Conservation (phyloP, 2,888 invertebrate species). For the Eueremaeus valkanovi region DNA sequence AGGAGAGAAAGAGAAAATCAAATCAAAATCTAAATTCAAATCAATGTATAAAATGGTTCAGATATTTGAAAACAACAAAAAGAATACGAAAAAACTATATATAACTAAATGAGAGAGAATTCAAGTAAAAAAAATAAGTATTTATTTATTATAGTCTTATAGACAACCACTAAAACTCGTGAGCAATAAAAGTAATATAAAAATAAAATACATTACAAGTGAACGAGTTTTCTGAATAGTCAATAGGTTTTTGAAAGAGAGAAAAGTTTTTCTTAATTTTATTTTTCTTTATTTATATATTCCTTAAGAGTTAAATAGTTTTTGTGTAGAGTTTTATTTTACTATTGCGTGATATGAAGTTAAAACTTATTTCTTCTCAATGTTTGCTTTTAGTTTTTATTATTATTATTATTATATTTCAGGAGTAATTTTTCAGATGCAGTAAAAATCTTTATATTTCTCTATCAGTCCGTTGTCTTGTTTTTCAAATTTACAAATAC, state of each 20-base stretch:
- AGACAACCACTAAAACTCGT: not conserved
- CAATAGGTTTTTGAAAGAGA: too few species aligned
- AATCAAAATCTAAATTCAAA: not conserved
- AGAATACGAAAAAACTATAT: not conserved
- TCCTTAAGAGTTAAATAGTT: constrained; percentile 3
- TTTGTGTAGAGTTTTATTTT: not conserved
- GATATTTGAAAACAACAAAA: not conserved
- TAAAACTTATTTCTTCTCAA: not conserved
- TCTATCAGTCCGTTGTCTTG: too few species aligned
- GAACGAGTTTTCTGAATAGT: not conserved
- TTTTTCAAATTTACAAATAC: too few species aligned
- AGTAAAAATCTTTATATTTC: too few species aligned
- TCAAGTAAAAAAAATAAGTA: not conserved
- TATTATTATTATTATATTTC: too few species aligned
- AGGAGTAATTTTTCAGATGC: too few species aligned
- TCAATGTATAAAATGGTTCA: not conserved
- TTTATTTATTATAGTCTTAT: too few species aligned
- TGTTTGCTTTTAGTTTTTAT: too few species aligned
- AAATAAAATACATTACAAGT: constrained; percentile 10
- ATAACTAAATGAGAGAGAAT: not conserved
- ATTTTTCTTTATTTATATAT: not conserved
- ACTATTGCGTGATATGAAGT: not conserved
- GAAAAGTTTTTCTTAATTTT: too few species aligned
- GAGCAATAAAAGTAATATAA: constrained; percentile 4
- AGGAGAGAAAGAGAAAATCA: not conserved